Base-by-base conservation (phyloP, 2,797 vertebrate genomes). In the Simalia tracyae region DNA sequence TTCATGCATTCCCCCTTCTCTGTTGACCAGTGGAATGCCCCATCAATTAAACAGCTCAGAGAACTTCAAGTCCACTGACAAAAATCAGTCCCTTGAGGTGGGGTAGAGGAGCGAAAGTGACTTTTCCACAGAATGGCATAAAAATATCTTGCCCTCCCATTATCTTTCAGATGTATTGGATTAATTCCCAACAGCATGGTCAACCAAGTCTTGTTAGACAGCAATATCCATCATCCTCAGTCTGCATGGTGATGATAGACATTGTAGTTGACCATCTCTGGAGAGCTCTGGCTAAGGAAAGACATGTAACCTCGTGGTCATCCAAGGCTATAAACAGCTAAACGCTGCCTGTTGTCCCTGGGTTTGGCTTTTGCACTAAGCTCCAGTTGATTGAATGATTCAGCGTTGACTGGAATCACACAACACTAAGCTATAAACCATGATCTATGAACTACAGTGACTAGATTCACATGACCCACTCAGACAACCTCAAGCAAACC, bases 1-100 rank as follows among this genome's bases (percentile, higher is more conserved):
- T 92, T 91, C 66, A 36, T 91, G 84, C 31, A 91, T 94, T 89
- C 88, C 91, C 88, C 88, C 89, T 84, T 90, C 84, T 93, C 92
- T 91, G 91, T 59, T 88, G 92, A 92, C 90, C 92, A 9, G 88
- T 88, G 94, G 31, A 94, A 95, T 94, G 90, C 86, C 94, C 95
- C 89, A 54, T 68, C 95, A 89, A 95, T 1, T 91, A 87, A 87
- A 93, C 92, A 93, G 66, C 8, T 91, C 93, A 89, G 86, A 89
- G 87, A 95, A 84, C 88, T 54, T 2, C 19, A 64, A 91, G 94
- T 90, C 87, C 94, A 85, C 88, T 14, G 31, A 90, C 87, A 91
- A 0, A 0, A 93, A 66, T 81, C 93, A 91, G 4, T 0, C 50
- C 50, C 50, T 8, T 54, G 50, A 54, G 50, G 50, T 54, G 50